Base-by-base conservation (phyloP, 2,113 vertebrate genomes). In the Brachyhypopomus occidentalis region DNA sequence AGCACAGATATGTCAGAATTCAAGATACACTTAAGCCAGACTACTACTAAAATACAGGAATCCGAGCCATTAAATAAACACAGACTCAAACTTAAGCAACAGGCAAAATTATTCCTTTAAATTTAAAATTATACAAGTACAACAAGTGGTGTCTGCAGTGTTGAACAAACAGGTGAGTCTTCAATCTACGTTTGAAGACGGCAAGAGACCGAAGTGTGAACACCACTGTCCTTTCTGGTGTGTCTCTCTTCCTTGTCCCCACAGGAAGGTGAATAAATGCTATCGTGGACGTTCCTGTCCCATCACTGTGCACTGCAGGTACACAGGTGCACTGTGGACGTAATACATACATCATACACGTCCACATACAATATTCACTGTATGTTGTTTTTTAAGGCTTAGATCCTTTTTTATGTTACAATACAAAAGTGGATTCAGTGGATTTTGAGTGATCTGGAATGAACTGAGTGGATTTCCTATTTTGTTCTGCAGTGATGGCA, bases 211-310 rank as follows among this genome's bases (percentile, higher is more conserved):
- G 9, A 75, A 75, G 5, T 55, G 23, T 25, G 30, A 36, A 8
- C 5, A 2, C 58, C 69, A 56, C 73, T 55, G 19, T 74, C 36
- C 19, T 69, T 27, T 70, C 59, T 59, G 34, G 11, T 74, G 19
- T 55, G 16, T 81, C 41, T 41, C 22, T 76, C 27, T 67, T 3
- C 23, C 41, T 69, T 55, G 60, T 87, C 87, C 84, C 93, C 89
- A 88, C 94, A 99, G 98, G 93, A 99, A 99, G 93, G 97, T 99
- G 91, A 99, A 99, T 91, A 99, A 99, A 92, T 98, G 97, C 93
- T 99, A 98, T 94, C 90, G 96, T 90, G 98, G 98, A 90, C 96
- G 97, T 60, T 98, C 98, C 91, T 99, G 98, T 93, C 98, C 98
- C 81, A 96, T 99, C 94, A 97, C 97, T 87, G 96, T 99, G 77